Evolutionary conservation across 2,113 vertebrate genomes (phyloP).

Genomic region (Vidua macroura): DNA sequence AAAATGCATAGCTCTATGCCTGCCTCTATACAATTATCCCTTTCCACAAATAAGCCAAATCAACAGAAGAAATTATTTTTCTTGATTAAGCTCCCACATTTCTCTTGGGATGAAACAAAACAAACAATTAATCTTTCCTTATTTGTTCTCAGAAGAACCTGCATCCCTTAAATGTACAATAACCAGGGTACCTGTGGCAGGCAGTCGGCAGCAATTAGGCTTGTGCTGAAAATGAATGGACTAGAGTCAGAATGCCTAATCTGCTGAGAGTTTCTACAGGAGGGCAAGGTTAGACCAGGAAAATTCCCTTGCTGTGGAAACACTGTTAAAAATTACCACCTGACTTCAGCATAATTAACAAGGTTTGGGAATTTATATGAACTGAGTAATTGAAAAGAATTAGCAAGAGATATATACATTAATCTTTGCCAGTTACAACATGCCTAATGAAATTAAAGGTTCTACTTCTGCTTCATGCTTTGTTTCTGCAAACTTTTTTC

Average conservation of each 20-base stretch:
- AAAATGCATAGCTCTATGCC: conserved; percentile 65
- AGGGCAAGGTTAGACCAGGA: conserved; percentile 79
- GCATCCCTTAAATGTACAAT: conserved; percentile 74
- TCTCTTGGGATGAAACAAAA: conserved; percentile 89
- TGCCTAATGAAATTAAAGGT: conserved; percentile 86
- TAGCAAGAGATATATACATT: conserved; percentile 87
- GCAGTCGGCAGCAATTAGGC: conserved; percentile 87
- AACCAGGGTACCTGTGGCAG: conserved; percentile 83
- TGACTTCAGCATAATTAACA: conserved; percentile 88
- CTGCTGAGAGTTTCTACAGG: conserved; percentile 76
- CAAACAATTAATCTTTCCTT: conserved; percentile 98
- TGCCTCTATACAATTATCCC: conserved; percentile 76
- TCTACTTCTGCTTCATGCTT: conserved; percentile 52
- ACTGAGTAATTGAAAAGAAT: conserved; percentile 87
- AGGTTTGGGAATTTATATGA: conserved; percentile 86
- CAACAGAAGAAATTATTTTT: conserved; percentile 96
- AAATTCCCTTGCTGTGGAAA: conserved; percentile 80
- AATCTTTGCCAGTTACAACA: conserved; percentile 85
- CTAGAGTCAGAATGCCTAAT: conserved; percentile 76
- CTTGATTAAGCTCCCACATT: conserved; percentile 95
- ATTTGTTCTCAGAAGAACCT: conserved; percentile 83
- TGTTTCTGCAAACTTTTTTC: conserved; percentile 64
- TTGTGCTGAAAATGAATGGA: conserved; percentile 84
- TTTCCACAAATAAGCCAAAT: conserved; percentile 83
- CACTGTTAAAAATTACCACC: conserved; percentile 77